Base-by-base conservation (phyloP, 2,113 vertebrate species). In the Heterocephalus glaber region DNA sequence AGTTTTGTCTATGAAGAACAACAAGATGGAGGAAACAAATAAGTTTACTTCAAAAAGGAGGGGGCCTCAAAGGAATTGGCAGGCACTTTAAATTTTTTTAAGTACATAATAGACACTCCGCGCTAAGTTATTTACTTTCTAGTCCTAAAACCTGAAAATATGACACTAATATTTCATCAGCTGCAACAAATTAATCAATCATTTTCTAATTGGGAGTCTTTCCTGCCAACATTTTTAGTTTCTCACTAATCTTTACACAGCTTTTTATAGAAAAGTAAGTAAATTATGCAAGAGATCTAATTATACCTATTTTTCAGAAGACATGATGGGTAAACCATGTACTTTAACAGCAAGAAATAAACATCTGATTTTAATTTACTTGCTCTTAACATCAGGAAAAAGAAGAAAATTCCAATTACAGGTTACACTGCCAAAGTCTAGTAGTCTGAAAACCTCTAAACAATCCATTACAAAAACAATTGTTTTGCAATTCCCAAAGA, bases 281-380 rank as follows among this genome's bases (percentile, higher is more conserved):
- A 97, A 98, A 98, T 98, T 98, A 98, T 98, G 96, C 97, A 98
- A 97, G 86, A 97, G 95, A 97, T 91, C 93, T 98, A 98, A 98
- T 98, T 98, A 98, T 56, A 96, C 97, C 94, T 98, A 98, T 98
- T 98, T 98, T 98, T 98, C 97, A 98, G 97, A 97, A 97, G 97
- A 97, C 93, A 89, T 96, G 96, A 98, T 96, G 83, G 52, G 93
- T 98, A 98, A 98, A 97, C 86, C 65, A 80, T 86, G 83, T 41
- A 94, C 93, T 98, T 98, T 97, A 97, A 96, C 66, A 98, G 97
- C 58, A 97, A 98, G 91, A 95, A 97, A 97, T 96, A 92, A 98
- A 91, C 83, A 96, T 97, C 96, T 98, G 94, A 96, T 97, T 97
- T 98, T 98, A 97, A 98, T 98, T 98, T 98, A 90, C 98, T 97